Percentiles rank a stretch among this genome's conserved stretches.
phyloP scores from a whole-genome alignment of 2,888 invertebrate species.

The Ametastegia equiseti region DNA sequence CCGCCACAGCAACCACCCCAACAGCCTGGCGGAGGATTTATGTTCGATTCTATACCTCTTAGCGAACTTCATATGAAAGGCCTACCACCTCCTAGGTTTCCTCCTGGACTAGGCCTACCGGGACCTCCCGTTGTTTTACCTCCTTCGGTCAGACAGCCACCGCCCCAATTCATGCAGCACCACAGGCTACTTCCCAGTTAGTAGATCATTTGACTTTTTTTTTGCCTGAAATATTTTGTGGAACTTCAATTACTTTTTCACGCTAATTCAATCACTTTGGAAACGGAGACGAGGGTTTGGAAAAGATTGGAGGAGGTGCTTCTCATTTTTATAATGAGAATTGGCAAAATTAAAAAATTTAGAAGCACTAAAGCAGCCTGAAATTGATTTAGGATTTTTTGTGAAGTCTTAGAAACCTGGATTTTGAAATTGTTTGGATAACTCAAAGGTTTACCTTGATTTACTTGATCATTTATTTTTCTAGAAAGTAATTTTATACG shows the following conservation, averaged over 20 bases:
- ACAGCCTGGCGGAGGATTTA: conserved; percentile 60
- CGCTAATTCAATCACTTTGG: not conserved
- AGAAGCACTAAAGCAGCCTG: too few relatives aligned
- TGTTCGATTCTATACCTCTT: conserved; percentile 64
- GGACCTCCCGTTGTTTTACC: conserved; percentile 73
- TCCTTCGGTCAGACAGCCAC: conserved; percentile 75
- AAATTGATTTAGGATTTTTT: too few relatives aligned
- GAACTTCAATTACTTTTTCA: conserved; percentile 42
- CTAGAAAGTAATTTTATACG: too few relatives aligned
- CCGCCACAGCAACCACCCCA: conserved; percentile 72
- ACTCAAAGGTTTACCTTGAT: too few relatives aligned
- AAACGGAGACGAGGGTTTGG: not conserved
- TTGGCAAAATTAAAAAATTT: too few relatives aligned
- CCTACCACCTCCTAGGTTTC: conserved; percentile 71
- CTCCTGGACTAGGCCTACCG: conserved; percentile 71
- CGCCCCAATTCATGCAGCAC: conserved; percentile 71
- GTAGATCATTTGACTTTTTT: conserved; percentile 50
- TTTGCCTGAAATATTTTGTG: conserved; percentile 30
- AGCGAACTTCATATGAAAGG: conserved; percentile 66
- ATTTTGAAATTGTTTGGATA: too few relatives aligned
- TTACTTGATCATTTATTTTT: too few relatives aligned
- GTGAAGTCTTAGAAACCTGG: too few relatives aligned
- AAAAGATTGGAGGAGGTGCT: too few relatives aligned
- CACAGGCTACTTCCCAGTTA: conserved; percentile 66
- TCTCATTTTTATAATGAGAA: too few relatives aligned